Conservation (phyloP, 2,797 vertebrate genomes). For the Sebastes diploproa region DNA sequence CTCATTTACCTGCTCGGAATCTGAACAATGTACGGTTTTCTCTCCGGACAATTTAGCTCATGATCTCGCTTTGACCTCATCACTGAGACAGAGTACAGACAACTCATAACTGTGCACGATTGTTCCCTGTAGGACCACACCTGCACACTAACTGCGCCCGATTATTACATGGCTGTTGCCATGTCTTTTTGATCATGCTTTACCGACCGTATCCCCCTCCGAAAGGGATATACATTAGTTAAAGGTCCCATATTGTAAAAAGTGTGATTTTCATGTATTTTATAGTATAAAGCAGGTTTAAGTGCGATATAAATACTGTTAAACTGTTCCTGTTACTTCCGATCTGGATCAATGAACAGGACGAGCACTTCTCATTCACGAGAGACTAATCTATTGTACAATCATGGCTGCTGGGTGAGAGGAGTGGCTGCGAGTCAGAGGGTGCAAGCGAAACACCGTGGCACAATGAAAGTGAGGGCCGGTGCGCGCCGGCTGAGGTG, state of each 20-base stretch:
- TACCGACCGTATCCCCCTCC: background rate
- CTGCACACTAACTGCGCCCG: background rate
- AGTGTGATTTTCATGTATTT: too few species aligned
- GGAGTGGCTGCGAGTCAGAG: too few species aligned
- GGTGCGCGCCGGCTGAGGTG: too few species aligned
- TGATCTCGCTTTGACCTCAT: background rate
- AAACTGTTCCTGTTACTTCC: background rate
- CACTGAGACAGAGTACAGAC: background rate
- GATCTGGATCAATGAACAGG: background rate
- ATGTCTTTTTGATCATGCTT: constrained; percentile 7
- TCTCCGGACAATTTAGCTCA: background rate
- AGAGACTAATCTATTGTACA: background rate
- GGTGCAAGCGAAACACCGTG: too few species aligned
- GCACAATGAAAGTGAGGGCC: too few species aligned
- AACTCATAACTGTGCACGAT: background rate
- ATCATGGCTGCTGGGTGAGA: background rate
- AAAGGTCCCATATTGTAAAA: too few species aligned
- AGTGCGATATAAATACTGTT: too few species aligned
- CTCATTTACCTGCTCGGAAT: background rate
- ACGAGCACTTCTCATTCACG: too few species aligned
- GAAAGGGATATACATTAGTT: background rate
- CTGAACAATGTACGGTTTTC: background rate
- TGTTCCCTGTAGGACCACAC: background rate
- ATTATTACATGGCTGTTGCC: background rate
- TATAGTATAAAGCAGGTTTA: too few species aligned